A percentile compares a stretch with the other conserved stretches of the same genome.
phyloP scores from a whole-genome alignment of 2,888 invertebrate genomes.

The Julus scanicus region DNA sequence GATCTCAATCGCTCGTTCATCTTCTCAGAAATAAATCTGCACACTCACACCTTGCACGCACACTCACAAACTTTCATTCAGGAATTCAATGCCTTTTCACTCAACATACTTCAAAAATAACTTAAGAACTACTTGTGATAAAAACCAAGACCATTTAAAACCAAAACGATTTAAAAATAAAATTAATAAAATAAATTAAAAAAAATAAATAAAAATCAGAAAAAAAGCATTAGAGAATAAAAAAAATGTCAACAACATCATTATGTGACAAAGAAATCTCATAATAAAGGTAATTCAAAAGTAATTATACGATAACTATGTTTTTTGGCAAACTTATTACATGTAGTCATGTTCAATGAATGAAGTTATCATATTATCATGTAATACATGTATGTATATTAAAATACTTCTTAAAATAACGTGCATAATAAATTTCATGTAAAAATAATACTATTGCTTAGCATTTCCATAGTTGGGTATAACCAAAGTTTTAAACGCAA shows the following conservation, averaged over 20 bases:
- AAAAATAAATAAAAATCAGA: slow-evolving; percentile 12
- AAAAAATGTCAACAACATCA: slow-evolving; percentile 40
- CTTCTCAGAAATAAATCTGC: not conserved
- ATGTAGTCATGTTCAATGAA: slow-evolving; percentile 45
- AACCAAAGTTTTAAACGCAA: not conserved
- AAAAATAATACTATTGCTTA: not conserved
- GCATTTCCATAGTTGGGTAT: not conserved
- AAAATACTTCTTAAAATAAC: not conserved
- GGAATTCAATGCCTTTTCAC: slow-evolving; percentile 43
- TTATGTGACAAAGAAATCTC: slow-evolving; percentile 12
- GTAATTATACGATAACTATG: slow-evolving; percentile 42
- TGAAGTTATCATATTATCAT: slow-evolving; percentile 9
- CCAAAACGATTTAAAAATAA: not conserved
- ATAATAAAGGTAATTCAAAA: slow-evolving; percentile 32
- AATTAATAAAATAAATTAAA: slow-evolving; percentile 4
- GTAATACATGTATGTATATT: not conserved
- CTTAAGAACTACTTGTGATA: slow-evolving; percentile 48
- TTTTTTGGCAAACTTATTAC: not conserved
- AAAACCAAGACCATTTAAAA: not conserved
- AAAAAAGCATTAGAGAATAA: not conserved
- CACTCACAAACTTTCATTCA: not conserved
- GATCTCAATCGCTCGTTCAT: not conserved
- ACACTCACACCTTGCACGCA: slow-evolving; percentile 7
- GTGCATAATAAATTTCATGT: not conserved
- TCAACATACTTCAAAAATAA: slow-evolving; percentile 14